Evolutionary conservation across 2,888 invertebrate genomes (phyloP).

Genomic region (Apamea anceps): DNA sequence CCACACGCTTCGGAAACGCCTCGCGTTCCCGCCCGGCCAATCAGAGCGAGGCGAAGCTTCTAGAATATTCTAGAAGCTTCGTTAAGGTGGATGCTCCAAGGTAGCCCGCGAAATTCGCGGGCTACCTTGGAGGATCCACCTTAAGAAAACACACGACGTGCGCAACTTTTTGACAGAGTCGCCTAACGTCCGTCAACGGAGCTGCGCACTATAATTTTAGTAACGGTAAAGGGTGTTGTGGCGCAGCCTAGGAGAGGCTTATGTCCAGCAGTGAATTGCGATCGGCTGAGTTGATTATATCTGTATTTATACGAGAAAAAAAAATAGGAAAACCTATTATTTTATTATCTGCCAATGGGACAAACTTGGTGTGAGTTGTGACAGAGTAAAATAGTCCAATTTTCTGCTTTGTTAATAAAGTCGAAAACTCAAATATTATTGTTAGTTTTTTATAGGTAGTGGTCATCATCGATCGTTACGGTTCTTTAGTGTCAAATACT

Average conservation of each 20-base stretch:
- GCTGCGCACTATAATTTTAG: no score
- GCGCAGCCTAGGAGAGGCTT: not conserved
- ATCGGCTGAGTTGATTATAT: not conserved
- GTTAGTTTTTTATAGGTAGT: not conserved
- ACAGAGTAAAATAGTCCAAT: not conserved
- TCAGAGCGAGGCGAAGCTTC: no score
- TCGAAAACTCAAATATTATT: not conserved
- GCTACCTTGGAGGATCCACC: no score
- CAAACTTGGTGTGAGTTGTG: not conserved
- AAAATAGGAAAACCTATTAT: not conserved
- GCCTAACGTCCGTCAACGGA: no score
- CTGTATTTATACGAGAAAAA: not conserved
- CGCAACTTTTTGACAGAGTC: no score
- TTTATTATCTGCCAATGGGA: not conserved
- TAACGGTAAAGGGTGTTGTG: not conserved
- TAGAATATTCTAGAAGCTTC: no score
- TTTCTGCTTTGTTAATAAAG: not conserved
- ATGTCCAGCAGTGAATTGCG: not conserved
- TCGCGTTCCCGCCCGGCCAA: no score
- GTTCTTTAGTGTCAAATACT: not conserved
- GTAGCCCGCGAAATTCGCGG: no score
- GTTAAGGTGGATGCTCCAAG: no score
- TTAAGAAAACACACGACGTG: no score
- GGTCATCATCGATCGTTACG: no score
- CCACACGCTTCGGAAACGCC: no score